phyloP scores from a whole-genome alignment of 2,797 vertebrate species.

The Loriculus beryllinus region DNA sequence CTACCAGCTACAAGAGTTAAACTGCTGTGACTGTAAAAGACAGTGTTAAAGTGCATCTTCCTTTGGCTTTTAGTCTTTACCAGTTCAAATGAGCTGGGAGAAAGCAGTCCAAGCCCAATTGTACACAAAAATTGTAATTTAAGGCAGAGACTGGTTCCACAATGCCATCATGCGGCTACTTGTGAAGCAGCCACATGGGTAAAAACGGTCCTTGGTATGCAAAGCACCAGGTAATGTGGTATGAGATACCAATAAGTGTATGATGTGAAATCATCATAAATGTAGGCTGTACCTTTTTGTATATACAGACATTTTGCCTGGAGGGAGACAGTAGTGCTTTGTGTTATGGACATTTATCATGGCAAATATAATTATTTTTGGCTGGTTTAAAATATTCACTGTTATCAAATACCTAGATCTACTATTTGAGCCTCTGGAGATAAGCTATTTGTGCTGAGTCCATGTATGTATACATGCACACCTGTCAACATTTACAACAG shows the following conservation, averaged over 20 bases:
- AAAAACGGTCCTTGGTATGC: accelerated
- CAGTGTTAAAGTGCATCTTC: neutral
- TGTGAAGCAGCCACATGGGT: neutral
- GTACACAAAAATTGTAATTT: neutral
- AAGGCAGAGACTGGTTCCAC: neutral
- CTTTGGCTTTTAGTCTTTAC: neutral
- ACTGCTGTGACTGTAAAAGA: neutral
- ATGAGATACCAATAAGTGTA: neutral
- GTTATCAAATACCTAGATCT: neutral
- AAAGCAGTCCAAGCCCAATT: neutral
- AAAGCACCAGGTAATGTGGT: accelerated
- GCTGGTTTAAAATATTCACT: neutral
- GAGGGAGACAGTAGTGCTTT: neutral
- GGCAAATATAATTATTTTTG: neutral
- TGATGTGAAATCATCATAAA: neutral
- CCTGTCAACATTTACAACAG: neutral
- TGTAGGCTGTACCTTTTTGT: neutral
- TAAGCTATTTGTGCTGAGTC: neutral
- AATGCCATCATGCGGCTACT: neutral
- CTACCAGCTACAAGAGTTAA: neutral
- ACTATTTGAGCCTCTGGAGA: neutral
- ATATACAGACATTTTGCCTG: neutral
- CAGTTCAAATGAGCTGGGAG: neutral
- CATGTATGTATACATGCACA: accelerated
- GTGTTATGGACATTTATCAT: neutral